A percentile compares a stretch with the other conserved stretches of the same genome.
Evolutionary conservation across 2,888 invertebrate species (phyloP).

Genomic region (Lochmaea capreae): DNA sequence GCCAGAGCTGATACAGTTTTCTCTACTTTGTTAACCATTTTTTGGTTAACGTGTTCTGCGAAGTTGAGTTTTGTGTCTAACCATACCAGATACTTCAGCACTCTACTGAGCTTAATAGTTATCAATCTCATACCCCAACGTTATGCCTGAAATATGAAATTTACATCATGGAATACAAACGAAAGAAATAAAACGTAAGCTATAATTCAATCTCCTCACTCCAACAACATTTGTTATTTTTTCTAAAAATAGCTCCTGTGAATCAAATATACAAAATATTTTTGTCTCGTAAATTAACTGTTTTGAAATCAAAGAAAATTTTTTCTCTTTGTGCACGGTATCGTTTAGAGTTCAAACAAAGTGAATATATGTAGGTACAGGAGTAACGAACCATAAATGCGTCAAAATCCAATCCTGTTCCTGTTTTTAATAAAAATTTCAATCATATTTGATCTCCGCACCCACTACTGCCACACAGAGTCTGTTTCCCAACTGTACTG

Average conservation of each 20-base stretch:
- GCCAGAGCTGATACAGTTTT: too few relatives aligned
- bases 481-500: constrained; percentile 24
- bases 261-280: constrained; percentile 9
- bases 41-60: too few relatives aligned
- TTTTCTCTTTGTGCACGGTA: background rate
- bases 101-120: too few relatives aligned
- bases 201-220: background rate
- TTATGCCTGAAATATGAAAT: too few relatives aligned
- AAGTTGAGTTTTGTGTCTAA: too few relatives aligned
- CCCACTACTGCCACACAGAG: constrained; percentile 20
- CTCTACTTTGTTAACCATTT: too few relatives aligned
- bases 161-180: background rate
- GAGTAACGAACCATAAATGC: constrained; percentile 20
- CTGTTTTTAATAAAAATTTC: constrained; percentile 35
- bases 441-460: constrained; percentile 33
- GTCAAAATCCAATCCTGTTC: constrained; percentile 25
- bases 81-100: too few relatives aligned
- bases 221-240: background rate
- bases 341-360: constrained; percentile 11
- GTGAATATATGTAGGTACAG: constrained; percentile 18
- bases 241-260: constrained; percentile 17
- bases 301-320: constrained; percentile 21
- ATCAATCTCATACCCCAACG: too few relatives aligned
- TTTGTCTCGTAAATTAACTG: constrained; percentile 1
- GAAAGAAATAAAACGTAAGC: background rate